phyloP scores from a whole-genome alignment of 2,797 vertebrate species.

The Chromis chromis region DNA sequence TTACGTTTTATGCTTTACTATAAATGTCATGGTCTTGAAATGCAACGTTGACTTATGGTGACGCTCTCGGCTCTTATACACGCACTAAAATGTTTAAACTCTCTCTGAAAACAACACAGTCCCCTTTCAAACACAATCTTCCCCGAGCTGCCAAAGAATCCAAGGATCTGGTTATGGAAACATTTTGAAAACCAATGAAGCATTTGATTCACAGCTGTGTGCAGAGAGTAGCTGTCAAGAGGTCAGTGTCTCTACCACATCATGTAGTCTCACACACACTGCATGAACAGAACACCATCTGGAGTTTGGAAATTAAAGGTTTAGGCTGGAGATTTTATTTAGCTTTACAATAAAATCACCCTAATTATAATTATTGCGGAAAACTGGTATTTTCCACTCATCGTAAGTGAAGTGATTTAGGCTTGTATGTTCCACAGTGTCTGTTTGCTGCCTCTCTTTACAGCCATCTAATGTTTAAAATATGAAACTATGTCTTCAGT shows the following conservation, averaged over 20 bases:
- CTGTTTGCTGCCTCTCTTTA: neutral
- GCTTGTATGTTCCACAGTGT: neutral
- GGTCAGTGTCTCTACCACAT: slow-evolving; percentile 64
- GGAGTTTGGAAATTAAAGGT: slow-evolving; percentile 33
- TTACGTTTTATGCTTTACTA: slow-evolving; percentile 47
- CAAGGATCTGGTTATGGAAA: slow-evolving; percentile 58
- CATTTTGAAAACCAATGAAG: slow-evolving; percentile 62
- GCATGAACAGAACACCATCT: slow-evolving; percentile 61
- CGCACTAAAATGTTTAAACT: slow-evolving; percentile 17
- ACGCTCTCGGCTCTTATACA: slow-evolving; percentile 27
- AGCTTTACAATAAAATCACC: slow-evolving; percentile 34
- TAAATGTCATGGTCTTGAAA: slow-evolving; percentile 48
- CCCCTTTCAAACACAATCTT: slow-evolving; percentile 31
- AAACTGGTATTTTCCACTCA: slow-evolving; percentile 9
- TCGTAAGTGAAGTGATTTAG: neutral
- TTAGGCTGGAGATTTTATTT: slow-evolving; percentile 36
- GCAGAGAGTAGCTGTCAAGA: slow-evolving; percentile 55
- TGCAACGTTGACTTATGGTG: slow-evolving; percentile 34
- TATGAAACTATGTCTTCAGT: slow-evolving; percentile 4
- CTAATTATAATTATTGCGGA: slow-evolving; percentile 19
- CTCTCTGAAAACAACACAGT: slow-evolving; percentile 12
- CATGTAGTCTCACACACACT: slow-evolving; percentile 46
- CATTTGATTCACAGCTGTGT: slow-evolving; percentile 70
- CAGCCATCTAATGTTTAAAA: neutral
- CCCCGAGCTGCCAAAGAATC: slow-evolving; percentile 35